A percentile compares a stretch with the other conserved stretches of the same genome.
These are phyloP conservation scores for Eilema caniola DNA, from an alignment of 2,888 invertebrate genomes.

Conservation along the genomic window DNA sequence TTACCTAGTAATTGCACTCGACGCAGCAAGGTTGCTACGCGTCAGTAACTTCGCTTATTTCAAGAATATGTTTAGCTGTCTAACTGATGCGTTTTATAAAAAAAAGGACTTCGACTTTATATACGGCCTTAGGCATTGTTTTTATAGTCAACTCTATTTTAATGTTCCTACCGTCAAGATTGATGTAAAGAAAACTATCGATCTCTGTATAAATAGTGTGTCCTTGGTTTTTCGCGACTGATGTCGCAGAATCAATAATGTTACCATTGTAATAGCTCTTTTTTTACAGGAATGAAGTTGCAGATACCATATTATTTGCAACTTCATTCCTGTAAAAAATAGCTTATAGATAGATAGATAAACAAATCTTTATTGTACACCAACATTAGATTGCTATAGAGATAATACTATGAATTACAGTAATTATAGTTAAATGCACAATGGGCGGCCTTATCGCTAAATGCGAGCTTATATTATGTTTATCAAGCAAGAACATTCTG, in stretches of 20 bases:
- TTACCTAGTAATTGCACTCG: slow-evolving; percentile 15
- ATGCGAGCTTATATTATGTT: no score
- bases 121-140: not conserved
- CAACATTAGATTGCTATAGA: no score
- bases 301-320: no score
- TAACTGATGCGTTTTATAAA: slow-evolving; percentile 6
- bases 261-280: no score
- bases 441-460: no score
- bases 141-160: not conserved
- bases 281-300: no score
- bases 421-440: no score
- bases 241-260: not conserved
- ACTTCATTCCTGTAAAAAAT: not conserved
- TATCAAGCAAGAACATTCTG: no score
- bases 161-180: not conserved
- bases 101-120: slow-evolving; percentile 11
- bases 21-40: slow-evolving; percentile 38
- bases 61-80: slow-evolving; percentile 3
- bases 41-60: slow-evolving; percentile 24
- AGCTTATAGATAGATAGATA: no score
- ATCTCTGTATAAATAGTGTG: not conserved
- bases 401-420: no score
- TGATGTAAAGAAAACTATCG: not conserved
- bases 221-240: not conserved
- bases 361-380: no score